A percentile compares a stretch with the other conserved stretches of the same genome.
Evolutionary conservation across 2,888 invertebrate species (phyloP).

Genomic region (Pheosia gnoma): DNA sequence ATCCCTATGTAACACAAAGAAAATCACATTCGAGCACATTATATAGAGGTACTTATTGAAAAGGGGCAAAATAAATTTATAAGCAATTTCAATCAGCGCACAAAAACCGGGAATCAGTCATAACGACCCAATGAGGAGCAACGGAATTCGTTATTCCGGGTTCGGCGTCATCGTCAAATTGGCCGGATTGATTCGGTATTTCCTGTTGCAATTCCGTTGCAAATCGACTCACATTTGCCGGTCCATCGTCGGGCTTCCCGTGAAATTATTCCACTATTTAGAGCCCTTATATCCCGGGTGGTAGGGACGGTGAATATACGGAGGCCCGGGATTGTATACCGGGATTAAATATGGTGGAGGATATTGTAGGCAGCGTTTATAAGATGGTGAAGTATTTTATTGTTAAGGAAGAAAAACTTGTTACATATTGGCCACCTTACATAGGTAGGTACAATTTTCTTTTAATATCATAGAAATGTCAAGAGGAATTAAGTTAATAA

Average conservation of each 20-base stretch:
- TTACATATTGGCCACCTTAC: neutral
- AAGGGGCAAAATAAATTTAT: neutral
- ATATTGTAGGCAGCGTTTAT: neutral
- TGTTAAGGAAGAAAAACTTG: neutral
- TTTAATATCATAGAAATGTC: no score
- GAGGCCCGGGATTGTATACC: neutral
- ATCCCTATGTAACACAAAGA: no score
- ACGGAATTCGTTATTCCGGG: constrained; percentile 57
- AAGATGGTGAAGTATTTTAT: neutral
- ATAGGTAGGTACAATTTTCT: no score
- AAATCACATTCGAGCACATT: neutral
- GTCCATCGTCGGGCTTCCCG: constrained; percentile 39
- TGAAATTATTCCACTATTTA: constrained; percentile 34
- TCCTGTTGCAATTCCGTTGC: constrained; percentile 67
- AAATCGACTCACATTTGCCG: constrained; percentile 48
- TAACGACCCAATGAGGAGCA: constrained; percentile 27
- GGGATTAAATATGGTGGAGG: neutral
- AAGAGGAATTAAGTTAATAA: no score
- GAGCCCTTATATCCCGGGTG: constrained; percentile 6
- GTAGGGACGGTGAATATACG: constrained; percentile 31
- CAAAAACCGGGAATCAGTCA: constrained; percentile 25
- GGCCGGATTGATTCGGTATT: constrained; percentile 69
- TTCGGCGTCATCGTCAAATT: constrained; percentile 62
- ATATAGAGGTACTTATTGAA: neutral
- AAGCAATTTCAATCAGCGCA: constrained; percentile 15